Percentiles rank a stretch among this genome's conserved stretches.
phyloP scores from a whole-genome alignment of 1,140 invertebrate genomes.

The Zophobas atratus region DNA sequence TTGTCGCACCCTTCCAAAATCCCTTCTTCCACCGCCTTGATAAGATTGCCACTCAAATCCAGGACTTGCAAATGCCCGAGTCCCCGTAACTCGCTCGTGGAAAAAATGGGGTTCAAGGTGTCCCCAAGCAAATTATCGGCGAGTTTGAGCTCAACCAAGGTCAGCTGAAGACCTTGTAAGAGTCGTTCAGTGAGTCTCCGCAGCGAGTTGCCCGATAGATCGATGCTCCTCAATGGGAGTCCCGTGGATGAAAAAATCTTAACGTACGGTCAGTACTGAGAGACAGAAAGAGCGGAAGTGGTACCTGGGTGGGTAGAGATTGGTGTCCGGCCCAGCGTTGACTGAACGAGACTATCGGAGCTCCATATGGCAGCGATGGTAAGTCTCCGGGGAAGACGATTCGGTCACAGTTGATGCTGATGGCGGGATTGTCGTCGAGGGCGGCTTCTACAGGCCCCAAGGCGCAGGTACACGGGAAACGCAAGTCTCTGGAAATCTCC shows the following conservation, averaged over 20 bases:
- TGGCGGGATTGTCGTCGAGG: conserved; percentile 68
- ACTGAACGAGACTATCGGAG: conserved; percentile 82
- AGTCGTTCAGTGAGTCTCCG: conserved; percentile 84
- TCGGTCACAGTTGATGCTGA: conserved; percentile 85
- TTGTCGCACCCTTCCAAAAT: conserved; percentile 86
- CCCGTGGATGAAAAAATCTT: conserved; percentile 75
- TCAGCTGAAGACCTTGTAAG: conserved; percentile 76
- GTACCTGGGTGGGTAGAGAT: conserved; percentile 81
- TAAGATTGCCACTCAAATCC: conserved; percentile 84
- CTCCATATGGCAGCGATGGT: conserved; percentile 80
- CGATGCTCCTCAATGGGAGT: conserved; percentile 80
- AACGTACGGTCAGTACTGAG: not conserved
- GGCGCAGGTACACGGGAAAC: conserved; percentile 76
- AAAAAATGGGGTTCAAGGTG: conserved; percentile 91
- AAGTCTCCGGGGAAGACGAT: conserved; percentile 86
- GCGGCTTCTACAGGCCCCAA: conserved; percentile 66
- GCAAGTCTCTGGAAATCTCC: conserved; percentile 76
- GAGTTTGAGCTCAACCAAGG: conserved; percentile 81
- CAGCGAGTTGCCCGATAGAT: conserved; percentile 87
- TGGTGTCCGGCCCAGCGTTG: conserved; percentile 86
- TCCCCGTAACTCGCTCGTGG: conserved; percentile 86
- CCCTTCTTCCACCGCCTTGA: conserved; percentile 87
- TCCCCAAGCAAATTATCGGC: conserved; percentile 89
- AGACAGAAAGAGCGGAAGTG: not conserved
- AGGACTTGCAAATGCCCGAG: conserved; percentile 79